Conservation (phyloP, 2,888 invertebrate genomes). For the Agelastica alni region DNA sequence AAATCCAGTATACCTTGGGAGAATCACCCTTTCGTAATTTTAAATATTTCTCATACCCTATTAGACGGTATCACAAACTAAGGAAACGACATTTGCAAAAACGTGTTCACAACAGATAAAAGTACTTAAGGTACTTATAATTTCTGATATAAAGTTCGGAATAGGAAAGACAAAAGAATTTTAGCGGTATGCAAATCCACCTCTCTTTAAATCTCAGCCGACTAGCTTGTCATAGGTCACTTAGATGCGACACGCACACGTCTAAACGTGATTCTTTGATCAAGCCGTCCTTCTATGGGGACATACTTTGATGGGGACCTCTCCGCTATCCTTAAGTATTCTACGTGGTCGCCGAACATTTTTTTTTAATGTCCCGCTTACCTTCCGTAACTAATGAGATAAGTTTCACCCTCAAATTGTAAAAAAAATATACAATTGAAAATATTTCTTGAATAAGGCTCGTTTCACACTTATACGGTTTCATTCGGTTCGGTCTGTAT, state of each 20-base stretch:
- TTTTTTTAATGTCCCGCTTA: constrained; percentile 30
- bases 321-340: constrained; percentile 36
- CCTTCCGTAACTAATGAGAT: too few species aligned
- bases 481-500: too few species aligned
- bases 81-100: too few species aligned
- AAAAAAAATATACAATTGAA: too few species aligned
- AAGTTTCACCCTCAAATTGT: too few species aligned
- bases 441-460: too few species aligned
- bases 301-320: constrained; percentile 39
- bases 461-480: too few species aligned
- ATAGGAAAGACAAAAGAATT: constrained; percentile 1
- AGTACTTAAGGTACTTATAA: neutral
- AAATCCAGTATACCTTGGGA: too few species aligned
- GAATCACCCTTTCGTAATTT: too few species aligned
- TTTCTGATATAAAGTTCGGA: neutral
- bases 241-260: constrained; percentile 53
- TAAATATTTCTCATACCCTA: too few species aligned
- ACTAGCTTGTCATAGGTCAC: constrained; percentile 46
- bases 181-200: constrained; percentile 49
- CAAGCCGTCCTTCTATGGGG: constrained; percentile 39
- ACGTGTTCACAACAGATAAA: neutral
- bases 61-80: too few species aligned
- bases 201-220: constrained; percentile 47
- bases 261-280: constrained; percentile 50
- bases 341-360: constrained; percentile 31